A percentile compares a stretch with the other conserved stretches of the same genome.
Evolutionary conservation across 2,113 vertebrate species (phyloP).

Genomic region (Peromyscus leucopus): DNA sequence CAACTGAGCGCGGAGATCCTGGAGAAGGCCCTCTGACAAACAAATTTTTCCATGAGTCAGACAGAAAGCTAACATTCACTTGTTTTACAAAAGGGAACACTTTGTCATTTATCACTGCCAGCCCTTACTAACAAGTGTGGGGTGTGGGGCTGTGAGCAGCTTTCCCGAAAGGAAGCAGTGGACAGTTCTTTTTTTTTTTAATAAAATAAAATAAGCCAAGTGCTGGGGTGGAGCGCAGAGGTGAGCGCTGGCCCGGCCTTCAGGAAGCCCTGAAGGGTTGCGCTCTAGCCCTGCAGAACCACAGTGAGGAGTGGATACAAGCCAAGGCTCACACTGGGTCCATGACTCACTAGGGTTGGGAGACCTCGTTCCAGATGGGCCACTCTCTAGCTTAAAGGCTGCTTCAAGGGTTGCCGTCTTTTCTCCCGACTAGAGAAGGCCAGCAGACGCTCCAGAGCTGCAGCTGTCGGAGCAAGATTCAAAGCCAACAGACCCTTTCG

Average conservation of each 20-base stretch:
- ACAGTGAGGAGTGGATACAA: neutral
- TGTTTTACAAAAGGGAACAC: constrained; percentile 43
- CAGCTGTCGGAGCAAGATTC: neutral
- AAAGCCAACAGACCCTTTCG: neutral
- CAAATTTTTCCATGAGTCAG: constrained; percentile 82
- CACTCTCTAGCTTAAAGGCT: rapidly evolving
- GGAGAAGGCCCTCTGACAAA: constrained; percentile 44
- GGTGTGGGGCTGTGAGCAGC: neutral
- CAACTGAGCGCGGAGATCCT: constrained; percentile 51
- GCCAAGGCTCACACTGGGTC: neutral
- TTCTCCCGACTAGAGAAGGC: neutral
- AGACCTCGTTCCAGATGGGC: neutral
- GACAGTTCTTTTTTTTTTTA: neutral
- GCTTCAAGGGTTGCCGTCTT: neutral
- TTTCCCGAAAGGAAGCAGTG: neutral
- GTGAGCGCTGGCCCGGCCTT: rapidly evolving
- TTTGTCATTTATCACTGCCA: constrained; percentile 29
- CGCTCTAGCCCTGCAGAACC: neutral
- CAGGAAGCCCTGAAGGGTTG: neutral
- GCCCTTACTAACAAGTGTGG: constrained; percentile 20
- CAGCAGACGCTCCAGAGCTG: neutral
- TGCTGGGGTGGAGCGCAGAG: too few relatives aligned
- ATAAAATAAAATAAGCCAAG: neutral
- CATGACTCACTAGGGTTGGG: rapidly evolving
- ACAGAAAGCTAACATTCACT: constrained; percentile 69